Evolutionary conservation across 1,140 invertebrate genomes (phyloP).

Genomic region (Euura lappo): DNA sequence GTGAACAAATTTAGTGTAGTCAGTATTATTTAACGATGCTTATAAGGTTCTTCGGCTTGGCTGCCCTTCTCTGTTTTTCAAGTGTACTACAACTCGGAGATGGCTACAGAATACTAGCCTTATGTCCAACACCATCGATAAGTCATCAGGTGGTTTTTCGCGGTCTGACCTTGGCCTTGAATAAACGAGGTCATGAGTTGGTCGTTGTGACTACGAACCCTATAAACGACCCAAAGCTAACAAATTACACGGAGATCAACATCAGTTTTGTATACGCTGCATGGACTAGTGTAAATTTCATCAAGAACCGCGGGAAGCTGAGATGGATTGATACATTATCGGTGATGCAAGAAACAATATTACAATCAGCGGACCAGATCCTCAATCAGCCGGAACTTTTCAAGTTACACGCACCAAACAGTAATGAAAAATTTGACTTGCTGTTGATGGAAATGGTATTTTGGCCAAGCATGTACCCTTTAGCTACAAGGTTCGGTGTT

Average conservation of each 20-base stretch:
- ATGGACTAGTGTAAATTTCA: not conserved
- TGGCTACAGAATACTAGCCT: conserved; percentile 29
- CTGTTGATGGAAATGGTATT: not conserved
- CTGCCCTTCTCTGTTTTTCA: no score
- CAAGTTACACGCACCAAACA: conserved; percentile 7
- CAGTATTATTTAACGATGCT: no score
- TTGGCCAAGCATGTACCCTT: not conserved
- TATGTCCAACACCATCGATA: conserved; percentile 26
- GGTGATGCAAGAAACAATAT: not conserved
- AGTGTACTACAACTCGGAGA: no score
- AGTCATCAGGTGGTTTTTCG: conserved; percentile 41
- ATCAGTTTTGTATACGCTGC: not conserved
- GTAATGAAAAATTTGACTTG: conserved; percentile 5
- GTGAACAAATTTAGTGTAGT: no score
- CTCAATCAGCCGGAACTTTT: not conserved
- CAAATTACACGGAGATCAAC: conserved; percentile 28
- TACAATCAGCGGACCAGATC: not conserved
- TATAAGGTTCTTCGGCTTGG: no score
- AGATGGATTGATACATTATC: no score
- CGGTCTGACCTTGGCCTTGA: conserved; percentile 34
- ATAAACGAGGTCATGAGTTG: conserved; percentile 46
- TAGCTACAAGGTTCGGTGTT: not conserved
- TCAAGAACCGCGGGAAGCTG: not conserved
- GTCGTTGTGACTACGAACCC: conserved; percentile 42
- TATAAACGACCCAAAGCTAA: conserved; percentile 20